Base-by-base conservation (phyloP, 1,140 invertebrate species). In the Aphidius gifuensis region DNA sequence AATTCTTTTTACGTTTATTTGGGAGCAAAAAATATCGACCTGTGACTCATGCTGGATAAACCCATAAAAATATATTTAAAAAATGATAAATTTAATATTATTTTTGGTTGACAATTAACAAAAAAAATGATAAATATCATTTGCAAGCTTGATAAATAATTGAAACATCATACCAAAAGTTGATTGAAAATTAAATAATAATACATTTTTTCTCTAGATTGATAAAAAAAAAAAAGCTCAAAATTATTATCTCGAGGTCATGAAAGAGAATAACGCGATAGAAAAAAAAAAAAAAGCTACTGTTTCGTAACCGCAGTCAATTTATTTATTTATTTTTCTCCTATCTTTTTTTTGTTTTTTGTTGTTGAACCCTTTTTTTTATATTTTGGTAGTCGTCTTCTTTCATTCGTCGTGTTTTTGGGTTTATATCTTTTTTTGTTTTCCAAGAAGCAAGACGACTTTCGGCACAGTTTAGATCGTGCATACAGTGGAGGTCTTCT, bases 221-320 rank as follows among this genome's bases (percentile, higher is more conserved):
- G 16, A 16, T 16, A 16, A 16, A 16, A 16, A 16, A 16, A 16
- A 16, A 32, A 32, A 32, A 32, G 23, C 23, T 32, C 23, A 32
- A 2, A 32, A 32, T 32, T 32, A 32, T 32, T 32, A 32, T 32
- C 21, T 32, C 49, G 43, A 53, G 43, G 56, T 53, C 49, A 21
- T 38, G 39, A 32, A 51, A 58, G 16, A 55, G 43, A 40, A 55
- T 1, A 43, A 5, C 53, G 5, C 39, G 53, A 55, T 39, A 55
- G 40, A 55, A 55, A 32, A 32, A 32, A 51, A 58, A 16, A 16
- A 16, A 16, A 16, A 16, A 16, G 61, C 61, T 63, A 48, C 56
- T 55, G 61, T 63, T 63, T 63, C 56, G 61, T 63, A 58, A 63
- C 56, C 48, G 38, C 56, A 42, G 38, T 43, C 21, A 58, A 43